phyloP scores from a whole-genome alignment of 2,888 invertebrate genomes.

The Lasioglossum calceatum region DNA sequence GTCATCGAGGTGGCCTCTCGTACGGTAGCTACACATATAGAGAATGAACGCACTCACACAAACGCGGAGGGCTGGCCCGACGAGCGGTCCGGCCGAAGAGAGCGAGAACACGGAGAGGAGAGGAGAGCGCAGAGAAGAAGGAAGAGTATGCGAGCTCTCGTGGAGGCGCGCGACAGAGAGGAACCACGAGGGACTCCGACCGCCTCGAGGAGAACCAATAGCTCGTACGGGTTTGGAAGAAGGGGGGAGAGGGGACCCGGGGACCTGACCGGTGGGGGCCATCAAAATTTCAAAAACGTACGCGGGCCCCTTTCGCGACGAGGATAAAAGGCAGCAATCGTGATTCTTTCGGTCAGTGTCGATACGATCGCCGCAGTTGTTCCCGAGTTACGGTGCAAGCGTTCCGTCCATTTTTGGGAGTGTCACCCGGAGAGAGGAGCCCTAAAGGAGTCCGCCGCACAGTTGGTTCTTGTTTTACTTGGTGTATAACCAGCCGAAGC shows the following conservation, averaged over 20 bases:
- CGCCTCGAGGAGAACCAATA: slow-evolving; percentile 71
- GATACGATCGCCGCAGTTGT: slow-evolving; percentile 83
- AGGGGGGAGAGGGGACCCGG: slow-evolving; percentile 18
- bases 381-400: slow-evolving; percentile 70
- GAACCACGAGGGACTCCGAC: slow-evolving; percentile 58
- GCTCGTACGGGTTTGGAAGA: slow-evolving; percentile 67
- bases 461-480: slow-evolving; percentile 1
- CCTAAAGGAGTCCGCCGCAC: not conserved
- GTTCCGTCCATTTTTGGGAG: slow-evolving; percentile 13
- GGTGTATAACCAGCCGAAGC: not conserved
- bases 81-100: not conserved
- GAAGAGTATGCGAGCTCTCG: slow-evolving; percentile 51
- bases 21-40: not conserved
- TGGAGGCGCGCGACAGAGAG: slow-evolving; percentile 43
- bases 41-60: not conserved
- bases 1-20: slow-evolving; percentile 7
- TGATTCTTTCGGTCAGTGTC: slow-evolving; percentile 84
- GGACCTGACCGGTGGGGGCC: slow-evolving; percentile 80
- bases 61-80: not conserved
- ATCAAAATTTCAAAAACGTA: slow-evolving; percentile 85
- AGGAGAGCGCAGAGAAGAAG: slow-evolving; percentile 46
- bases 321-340: slow-evolving; percentile 84
- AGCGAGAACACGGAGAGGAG: slow-evolving; percentile 4
- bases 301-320: slow-evolving; percentile 84
- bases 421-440: slow-evolving; percentile 40